A percentile compares a stretch with the other conserved stretches of the same genome.
Evolutionary conservation across 23 tunicate species (phyloP).

Genomic region (Phallusia fumigata): DNA sequence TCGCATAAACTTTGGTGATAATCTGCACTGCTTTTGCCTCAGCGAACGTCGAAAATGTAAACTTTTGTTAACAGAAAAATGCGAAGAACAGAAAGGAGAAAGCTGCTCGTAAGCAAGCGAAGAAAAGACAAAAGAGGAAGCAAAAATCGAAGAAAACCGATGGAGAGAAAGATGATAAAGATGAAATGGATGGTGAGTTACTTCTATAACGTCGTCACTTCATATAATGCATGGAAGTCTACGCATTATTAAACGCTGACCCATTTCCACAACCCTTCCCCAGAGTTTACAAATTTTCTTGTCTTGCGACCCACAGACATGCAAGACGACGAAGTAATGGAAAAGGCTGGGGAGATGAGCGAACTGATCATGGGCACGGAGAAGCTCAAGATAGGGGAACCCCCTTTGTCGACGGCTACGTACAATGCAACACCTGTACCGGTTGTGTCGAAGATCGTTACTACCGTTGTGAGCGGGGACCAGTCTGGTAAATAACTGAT

Average conservation of each 20-base stretch:
- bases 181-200: constrained; percentile 25
- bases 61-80: constrained; percentile 24
- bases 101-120: constrained; percentile 73
- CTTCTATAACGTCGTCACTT: neutral
- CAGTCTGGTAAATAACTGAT: neutral
- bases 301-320: neutral
- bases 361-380: neutral
- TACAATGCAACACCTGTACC: neutral
- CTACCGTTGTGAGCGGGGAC: neutral
- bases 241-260: too few relatives aligned
- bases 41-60: too few relatives aligned
- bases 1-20: too few relatives aligned
- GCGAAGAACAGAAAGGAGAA: constrained; percentile 58
- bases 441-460: neutral
- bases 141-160: constrained; percentile 24
- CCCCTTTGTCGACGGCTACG: neutral
- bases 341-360: neutral
- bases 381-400: neutral
- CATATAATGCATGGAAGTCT: neutral
- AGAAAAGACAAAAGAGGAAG: constrained; percentile 48
- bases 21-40: too few relatives aligned
- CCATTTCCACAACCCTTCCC: too few relatives aligned
- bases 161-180: constrained; percentile 44
- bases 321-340: neutral
- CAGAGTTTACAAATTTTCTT: too few relatives aligned